These are phyloP conservation scores for Acanthaster planci DNA, from an alignment of 35 echinoderm and acorn worm species.

Conservation along the genomic window DNA sequence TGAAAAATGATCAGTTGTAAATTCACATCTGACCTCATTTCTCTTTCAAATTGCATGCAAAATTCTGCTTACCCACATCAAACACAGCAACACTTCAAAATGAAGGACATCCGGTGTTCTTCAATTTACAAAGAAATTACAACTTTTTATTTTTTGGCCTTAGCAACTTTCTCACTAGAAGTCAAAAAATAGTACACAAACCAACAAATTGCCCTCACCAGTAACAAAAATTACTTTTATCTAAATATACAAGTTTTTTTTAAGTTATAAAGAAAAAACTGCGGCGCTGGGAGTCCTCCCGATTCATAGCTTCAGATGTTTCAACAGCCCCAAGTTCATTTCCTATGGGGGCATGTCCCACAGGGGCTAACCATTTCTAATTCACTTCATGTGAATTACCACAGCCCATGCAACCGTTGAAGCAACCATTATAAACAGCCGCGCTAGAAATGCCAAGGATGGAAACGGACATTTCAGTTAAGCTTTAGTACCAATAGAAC, in stretches of 20 bases:
- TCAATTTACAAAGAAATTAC: conserved; percentile 25
- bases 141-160: conserved; percentile 28
- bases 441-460: background rate
- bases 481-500: conserved; percentile 4
- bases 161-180: background rate
- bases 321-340: too few species aligned
- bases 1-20: too few species aligned
- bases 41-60: too few species aligned
- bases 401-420: too few species aligned
- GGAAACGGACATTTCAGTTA: background rate
- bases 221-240: conserved; percentile 19
- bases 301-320: background rate
- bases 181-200: conserved; percentile 34
- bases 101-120: background rate
- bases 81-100: background rate
- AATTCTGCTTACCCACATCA: too few species aligned
- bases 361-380: too few species aligned
- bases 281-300: background rate
- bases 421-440: background rate
- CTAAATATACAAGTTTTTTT: conserved; percentile 33
- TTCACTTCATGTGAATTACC: too few species aligned
- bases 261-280: background rate
- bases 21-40: too few species aligned
- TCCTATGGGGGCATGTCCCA: too few species aligned
- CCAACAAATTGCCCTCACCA: conserved; percentile 14